Base-by-base conservation (phyloP, 2,797 vertebrate genomes). In the Tamandua tetradactyla region DNA sequence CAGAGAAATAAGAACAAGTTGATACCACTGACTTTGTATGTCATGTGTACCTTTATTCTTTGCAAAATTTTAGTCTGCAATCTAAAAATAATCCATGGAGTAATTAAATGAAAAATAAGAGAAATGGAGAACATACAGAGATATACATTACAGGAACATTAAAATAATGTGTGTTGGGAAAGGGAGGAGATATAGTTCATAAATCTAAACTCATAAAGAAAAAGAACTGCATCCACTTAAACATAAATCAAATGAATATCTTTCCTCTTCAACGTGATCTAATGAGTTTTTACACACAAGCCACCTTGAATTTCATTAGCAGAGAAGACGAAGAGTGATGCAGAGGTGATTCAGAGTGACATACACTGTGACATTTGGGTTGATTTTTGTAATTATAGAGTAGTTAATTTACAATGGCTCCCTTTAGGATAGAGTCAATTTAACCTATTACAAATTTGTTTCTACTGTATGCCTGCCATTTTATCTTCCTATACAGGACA, bases 61-160 rank as follows among this genome's bases (percentile, higher is more conserved):
- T 64, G 59, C 64, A 35, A 59, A 86, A 49, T 42, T 35, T 68
- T 35, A 61, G 80, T 85, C 10, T 66, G 80, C 40, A 69, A 61
- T 84, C 86, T 87, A 55, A 89, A 88, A 94, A 75, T 89, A 89
- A 91, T 75, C 52, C 9, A 14, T 10, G 25, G 14, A 75, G 49
- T 93, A 72, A 83, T 94, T 91, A 93, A 74, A 47, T 44, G 57
- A 94, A 92, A 52, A 79, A 44, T 68, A 87, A 94, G 40, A 89
- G 79, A 86, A 61, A 90, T 14, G 40, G 32, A 83, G 32, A 79
- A 44, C 25, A n/a, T 11, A 35, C 5, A 23, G 49, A 80, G 52
- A 79, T 23, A 55, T 17, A 37, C 40, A 86, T 62, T 92, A 79
- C 80, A 82, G 84, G 78, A 78, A 81, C 49, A 88, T 64, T 80